phyloP scores from a whole-genome alignment of 2,113 vertebrate genomes.

The Vimba vimba region DNA sequence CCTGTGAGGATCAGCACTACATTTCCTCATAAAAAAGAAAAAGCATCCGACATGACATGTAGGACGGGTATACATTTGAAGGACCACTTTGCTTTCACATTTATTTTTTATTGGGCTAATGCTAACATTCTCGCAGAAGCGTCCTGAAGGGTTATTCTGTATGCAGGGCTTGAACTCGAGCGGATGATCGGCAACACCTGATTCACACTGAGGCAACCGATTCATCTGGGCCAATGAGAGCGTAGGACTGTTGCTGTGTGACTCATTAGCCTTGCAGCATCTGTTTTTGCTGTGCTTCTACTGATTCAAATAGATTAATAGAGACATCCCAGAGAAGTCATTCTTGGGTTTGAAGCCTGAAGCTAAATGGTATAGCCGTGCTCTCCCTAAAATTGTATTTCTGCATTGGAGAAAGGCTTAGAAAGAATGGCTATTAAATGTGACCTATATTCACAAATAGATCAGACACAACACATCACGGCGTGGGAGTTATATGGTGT shows the following conservation, averaged over 20 bases:
- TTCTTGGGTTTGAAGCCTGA: constrained; percentile 35
- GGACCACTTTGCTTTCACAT: not conserved
- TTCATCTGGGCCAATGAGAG: constrained; percentile 24
- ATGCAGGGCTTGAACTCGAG: constrained; percentile 6
- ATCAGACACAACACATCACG: constrained; percentile 8
- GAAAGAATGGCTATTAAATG: constrained; percentile 43
- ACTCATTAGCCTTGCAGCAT: constrained; percentile 51
- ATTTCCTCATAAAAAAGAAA: constrained; percentile 25
- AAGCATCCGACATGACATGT: constrained; percentile 4
- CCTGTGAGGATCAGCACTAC: constrained; percentile 1
- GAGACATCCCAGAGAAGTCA: constrained; percentile 48
- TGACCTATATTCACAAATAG: constrained; percentile 57
- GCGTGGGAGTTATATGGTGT: constrained; percentile 10
- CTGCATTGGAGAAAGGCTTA: constrained; percentile 14
- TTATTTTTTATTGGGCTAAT: constrained; percentile 23
- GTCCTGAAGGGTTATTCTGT: not conserved
- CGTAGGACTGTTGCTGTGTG: constrained; percentile 44
- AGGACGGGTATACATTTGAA: not conserved
- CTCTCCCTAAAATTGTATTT: constrained; percentile 27
- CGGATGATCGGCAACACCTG: constrained; percentile 37
- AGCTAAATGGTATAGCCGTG: constrained; percentile 36
- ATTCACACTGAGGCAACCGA: constrained; percentile 19
- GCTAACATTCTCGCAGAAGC: not conserved
- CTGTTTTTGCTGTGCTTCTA: constrained; percentile 42
- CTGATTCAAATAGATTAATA: constrained; percentile 49